Conservation (phyloP, 2,888 invertebrate genomes). For the Macrophya alboannulata region DNA sequence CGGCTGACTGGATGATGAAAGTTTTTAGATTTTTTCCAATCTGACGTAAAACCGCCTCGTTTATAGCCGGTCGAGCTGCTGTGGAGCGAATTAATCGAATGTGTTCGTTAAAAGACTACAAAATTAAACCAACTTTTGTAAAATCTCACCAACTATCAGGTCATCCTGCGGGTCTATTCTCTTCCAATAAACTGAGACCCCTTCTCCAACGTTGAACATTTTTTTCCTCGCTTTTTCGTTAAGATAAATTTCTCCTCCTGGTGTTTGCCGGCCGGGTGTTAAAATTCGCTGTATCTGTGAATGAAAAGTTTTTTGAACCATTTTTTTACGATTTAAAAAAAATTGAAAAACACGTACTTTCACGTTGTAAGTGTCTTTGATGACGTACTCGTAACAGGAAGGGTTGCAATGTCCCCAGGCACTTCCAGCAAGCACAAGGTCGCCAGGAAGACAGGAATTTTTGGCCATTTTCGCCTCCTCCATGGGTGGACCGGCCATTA, state of each 20-base stretch:
- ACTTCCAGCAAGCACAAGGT: constrained; percentile 82
- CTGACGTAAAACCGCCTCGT: constrained; percentile 80
- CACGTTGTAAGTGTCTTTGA: constrained; percentile 78
- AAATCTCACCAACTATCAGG: constrained; percentile 13
- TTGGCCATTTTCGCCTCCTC: constrained; percentile 82
- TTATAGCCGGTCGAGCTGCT: constrained; percentile 80
- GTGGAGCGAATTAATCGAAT: constrained; percentile 66
- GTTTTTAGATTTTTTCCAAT: constrained; percentile 81
- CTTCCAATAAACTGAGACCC: background rate
- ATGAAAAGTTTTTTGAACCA: background rate
- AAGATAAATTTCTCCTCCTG: constrained; percentile 78
- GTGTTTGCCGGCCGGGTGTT: constrained; percentile 77
- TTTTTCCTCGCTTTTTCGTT: background rate
- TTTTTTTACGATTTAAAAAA: background rate
- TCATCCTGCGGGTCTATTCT: constrained; percentile 27
- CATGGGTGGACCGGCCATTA: constrained; percentile 82
- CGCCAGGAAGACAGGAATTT: constrained; percentile 81
- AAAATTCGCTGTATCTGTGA: constrained; percentile 11
- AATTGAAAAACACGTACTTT: constrained; percentile 75
- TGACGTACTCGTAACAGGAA: constrained; percentile 80
- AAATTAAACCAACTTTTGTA: background rate
- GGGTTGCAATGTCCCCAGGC: constrained; percentile 83
- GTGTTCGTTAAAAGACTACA: background rate
- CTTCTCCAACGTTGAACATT: constrained; percentile 31
- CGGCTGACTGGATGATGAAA: constrained; percentile 82